Conservation (phyloP, 1,140 invertebrate species). For the Megalopta genalis region DNA sequence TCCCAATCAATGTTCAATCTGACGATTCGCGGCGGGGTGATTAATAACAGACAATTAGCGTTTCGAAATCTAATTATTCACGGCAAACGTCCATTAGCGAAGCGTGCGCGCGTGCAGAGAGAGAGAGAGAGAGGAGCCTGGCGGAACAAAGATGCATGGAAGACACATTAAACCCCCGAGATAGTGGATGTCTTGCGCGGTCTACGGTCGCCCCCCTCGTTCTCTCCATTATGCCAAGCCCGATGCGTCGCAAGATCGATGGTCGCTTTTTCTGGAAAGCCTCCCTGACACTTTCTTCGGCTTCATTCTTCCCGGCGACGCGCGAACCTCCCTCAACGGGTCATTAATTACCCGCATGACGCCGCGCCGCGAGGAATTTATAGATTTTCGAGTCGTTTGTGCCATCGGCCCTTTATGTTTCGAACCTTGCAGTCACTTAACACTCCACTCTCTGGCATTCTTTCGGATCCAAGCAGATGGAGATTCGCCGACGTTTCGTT, state of each 20-base stretch:
- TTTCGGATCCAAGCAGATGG: too few relatives aligned
- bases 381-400: not conserved
- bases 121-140: not conserved
- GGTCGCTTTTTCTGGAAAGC: constrained; percentile 3
- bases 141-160: not conserved
- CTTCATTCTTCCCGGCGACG: constrained; percentile 1
- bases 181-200: constrained; percentile 5
- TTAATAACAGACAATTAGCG: constrained; percentile 1
- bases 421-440: not conserved
- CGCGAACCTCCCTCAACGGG: not conserved
- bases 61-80: constrained; percentile 2
- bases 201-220: not conserved
- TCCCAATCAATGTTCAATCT: not conserved
- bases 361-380: not conserved
- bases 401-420: not conserved
- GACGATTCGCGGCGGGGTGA: not conserved
- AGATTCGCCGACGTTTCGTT: too few relatives aligned
- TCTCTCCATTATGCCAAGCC: constrained; percentile 5
- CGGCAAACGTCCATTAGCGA: not conserved
- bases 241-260: constrained; percentile 5
- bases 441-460: not conserved
- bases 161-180: not conserved
- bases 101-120: not conserved
- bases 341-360: constrained; percentile 6
- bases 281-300: constrained; percentile 5